These are phyloP conservation scores for Linnaemya tessellans DNA, from an alignment of 2,888 invertebrate genomes.

Conservation along the genomic window DNA sequence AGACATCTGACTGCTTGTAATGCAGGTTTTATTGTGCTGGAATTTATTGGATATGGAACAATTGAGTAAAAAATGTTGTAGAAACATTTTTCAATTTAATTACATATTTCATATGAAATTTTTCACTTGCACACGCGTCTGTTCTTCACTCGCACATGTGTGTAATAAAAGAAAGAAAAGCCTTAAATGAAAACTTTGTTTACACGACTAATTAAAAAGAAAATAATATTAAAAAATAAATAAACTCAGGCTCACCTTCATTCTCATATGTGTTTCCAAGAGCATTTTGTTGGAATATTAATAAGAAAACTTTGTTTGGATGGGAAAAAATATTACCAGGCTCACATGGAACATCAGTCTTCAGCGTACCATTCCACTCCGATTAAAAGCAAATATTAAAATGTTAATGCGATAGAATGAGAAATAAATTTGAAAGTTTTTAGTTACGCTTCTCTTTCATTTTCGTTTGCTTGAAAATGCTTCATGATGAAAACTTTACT, in stretches of 20 bases:
- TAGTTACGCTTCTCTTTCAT: neutral
- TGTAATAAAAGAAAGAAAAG: neutral
- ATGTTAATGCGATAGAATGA: neutral
- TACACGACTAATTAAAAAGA: conserved; percentile 32
- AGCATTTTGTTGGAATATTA: conserved; percentile 21
- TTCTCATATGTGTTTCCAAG: neutral
- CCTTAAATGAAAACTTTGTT: conserved; percentile 6
- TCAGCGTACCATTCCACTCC: neutral
- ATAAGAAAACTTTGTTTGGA: conserved; percentile 15
- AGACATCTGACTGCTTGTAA: conserved; percentile 11
- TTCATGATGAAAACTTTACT: conserved; percentile 39
- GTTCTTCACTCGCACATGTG: neutral
- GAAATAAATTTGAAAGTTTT: conserved; percentile 13
- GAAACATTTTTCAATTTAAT: conserved; percentile 31
- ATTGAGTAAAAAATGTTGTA: neutral
- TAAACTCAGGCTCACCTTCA: neutral
- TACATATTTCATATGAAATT: conserved; percentile 17
- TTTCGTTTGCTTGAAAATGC: conserved; percentile 36
- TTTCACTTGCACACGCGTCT: neutral
- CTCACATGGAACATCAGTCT: conserved; percentile 3
- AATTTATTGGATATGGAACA: conserved; percentile 49
- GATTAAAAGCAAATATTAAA: conserved; percentile 3
- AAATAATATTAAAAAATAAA: conserved; percentile 19
- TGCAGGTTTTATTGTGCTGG: conserved; percentile 28
- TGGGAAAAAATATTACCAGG: conserved; percentile 8